Evolutionary conservation across 1,140 invertebrate genomes (phyloP).

Genomic region (Hycleus phaleratus): DNA sequence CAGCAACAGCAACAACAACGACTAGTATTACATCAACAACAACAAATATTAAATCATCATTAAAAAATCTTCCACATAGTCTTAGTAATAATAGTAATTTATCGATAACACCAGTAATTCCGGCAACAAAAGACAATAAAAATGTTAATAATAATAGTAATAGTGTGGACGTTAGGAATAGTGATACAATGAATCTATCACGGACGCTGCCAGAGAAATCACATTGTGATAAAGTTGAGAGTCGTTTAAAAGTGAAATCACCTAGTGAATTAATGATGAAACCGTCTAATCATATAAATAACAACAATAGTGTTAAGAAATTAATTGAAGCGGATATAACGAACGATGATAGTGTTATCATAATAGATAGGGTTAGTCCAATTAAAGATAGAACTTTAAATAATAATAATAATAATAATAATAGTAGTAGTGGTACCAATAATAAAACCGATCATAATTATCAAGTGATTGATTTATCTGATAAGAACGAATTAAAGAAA

Average conservation of each 20-base stretch:
- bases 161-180: neutral
- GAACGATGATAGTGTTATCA: slow-evolving; percentile 9
- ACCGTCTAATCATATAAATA: slow-evolving; percentile 3
- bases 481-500: slow-evolving; percentile 4
- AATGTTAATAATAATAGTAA: slow-evolving; percentile 13
- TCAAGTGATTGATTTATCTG: slow-evolving; percentile 32
- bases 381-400: slow-evolving; percentile 4
- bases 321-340: neutral
- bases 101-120: slow-evolving; percentile 22
- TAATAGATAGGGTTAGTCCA: neutral
- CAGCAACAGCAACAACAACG: neutral
- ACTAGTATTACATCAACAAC: neutral
- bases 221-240: slow-evolving; percentile 2
- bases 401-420: slow-evolving; percentile 3
- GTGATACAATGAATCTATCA: no score
- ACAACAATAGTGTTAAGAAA: neutral
- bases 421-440: no score
- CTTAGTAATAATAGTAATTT: slow-evolving; percentile 17
- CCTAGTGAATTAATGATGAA: slow-evolving; percentile 1
- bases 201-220: slow-evolving; percentile 5
- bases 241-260: slow-evolving; percentile 3
- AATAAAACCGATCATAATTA: slow-evolving; percentile 18
- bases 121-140: slow-evolving; percentile 6
- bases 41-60: neutral
- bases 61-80: slow-evolving; percentile 15